Evolutionary conservation across 2,113 vertebrate genomes (phyloP), one percentile per base, ranked within the genome.

Genomic region (Neoarius graeffei): DNA sequence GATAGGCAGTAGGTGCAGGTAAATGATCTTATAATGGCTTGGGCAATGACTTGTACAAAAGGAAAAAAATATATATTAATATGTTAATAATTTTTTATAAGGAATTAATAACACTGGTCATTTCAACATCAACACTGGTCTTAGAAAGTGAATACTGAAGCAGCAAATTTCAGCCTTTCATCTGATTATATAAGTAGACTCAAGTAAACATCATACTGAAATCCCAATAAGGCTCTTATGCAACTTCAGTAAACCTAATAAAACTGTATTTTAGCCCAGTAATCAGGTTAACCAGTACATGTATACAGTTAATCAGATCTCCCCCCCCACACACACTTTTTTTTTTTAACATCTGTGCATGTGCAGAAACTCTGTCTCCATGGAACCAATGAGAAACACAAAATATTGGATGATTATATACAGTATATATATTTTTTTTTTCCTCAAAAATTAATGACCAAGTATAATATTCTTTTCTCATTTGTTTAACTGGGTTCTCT

Each of bases 21-120:
- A 73, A 82, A n/a, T 87, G 17, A 86, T 86, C 59, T 77, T 50
- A 62, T 20, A 77, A 54, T 54, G 10, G 50, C 74, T 77, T 5
- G 1, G 50, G 48, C 23, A 54, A 23, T 19, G 48, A 20, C 48
- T n/a, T 76, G 42, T 23, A 54, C 54, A 25, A 77, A 50, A 48
- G 19, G 13, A 69, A 74, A 74, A 74, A 23, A 14, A n/a, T 30
- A 69, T 66, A n/a, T 73, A 42, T 73, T 9, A 3, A 42, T 52
- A 20, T 76, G 3, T 77, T 52, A 52, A 52, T 52, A 48, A 48
- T 42, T 57, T 7, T 77, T 13, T 52, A 52, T 11, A 50, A 23
- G 48, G 9, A 52, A 25, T 25, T 23, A 25, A 52, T 76, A 76
- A 52, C 10, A 77, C 48, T 52, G 23, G 48, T 25, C 74, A 54